Conservation (phyloP, 2,797 vertebrate genomes). For the Molossus molossus region DNA sequence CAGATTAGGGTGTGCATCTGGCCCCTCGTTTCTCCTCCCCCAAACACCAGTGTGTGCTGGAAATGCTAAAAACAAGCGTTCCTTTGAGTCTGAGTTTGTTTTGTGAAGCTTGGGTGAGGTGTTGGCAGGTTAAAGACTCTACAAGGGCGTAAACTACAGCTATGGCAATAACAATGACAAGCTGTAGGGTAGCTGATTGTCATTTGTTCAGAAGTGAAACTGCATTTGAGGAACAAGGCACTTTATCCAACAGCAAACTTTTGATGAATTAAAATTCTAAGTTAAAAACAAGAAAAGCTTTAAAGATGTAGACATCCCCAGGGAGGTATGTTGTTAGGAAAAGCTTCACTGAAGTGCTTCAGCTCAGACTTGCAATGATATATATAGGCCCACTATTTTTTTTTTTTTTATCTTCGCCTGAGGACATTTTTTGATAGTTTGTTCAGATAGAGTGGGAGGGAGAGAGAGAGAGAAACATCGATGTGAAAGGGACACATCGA, state of each 20-base stretch:
- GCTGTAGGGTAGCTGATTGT: rapidly evolving
- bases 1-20: neutral
- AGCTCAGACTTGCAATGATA: neutral
- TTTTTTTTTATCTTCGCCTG: neutral
- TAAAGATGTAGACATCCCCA: too few species aligned
- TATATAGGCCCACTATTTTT: neutral
- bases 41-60: neutral
- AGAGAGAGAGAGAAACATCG: too few species aligned
- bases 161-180: rapidly evolving
- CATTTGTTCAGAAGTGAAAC: neutral
- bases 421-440: too few species aligned
- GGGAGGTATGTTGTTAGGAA: neutral
- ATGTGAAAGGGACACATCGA: too few species aligned
- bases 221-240: neutral
- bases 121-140: neutral
- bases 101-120: neutral
- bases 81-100: neutral
- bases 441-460: too few species aligned
- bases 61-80: neutral
- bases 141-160: rapidly evolving
- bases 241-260: neutral
- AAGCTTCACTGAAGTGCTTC: neutral
- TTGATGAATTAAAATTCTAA: neutral
- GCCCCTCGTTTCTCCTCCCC: neutral
- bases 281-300: neutral